These are phyloP conservation scores for Dryobotodes eremita DNA, from an alignment of 2,888 invertebrate genomes.

Conservation along the genomic window DNA sequence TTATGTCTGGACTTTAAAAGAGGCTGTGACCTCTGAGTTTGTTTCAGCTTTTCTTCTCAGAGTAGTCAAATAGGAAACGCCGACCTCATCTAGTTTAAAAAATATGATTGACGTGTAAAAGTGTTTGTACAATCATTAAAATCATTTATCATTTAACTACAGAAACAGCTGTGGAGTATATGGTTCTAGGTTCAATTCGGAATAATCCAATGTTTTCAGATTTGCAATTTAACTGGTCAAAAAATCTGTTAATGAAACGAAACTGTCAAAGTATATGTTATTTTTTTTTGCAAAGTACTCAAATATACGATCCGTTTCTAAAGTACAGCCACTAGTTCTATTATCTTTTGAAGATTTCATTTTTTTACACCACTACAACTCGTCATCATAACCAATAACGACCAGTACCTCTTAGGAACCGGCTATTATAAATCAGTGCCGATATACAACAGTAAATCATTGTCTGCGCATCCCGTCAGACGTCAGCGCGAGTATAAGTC, in stretches of 20 bases:
- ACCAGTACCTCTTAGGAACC: neutral
- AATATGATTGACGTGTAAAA: too few relatives aligned
- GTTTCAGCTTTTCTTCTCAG: too few relatives aligned
- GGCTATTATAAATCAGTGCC: slow-evolving; percentile 33
- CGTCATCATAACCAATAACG: neutral
- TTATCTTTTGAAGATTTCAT: neutral
- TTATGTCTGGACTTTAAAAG: too few relatives aligned
- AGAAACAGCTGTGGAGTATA: neutral
- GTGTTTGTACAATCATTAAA: too few relatives aligned
- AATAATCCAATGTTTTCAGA: neutral
- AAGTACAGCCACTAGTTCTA: neutral
- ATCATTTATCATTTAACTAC: neutral
- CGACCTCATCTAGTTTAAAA: too few relatives aligned
- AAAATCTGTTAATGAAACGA: neutral
- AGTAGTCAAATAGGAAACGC: too few relatives aligned
- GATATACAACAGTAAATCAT: slow-evolving; percentile 53
- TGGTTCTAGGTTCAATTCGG: neutral
- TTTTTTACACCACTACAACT: neutral
- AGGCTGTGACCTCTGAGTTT: too few relatives aligned
- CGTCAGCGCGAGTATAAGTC: slow-evolving; percentile 32
- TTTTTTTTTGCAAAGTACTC: neutral
- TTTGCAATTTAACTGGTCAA: neutral
- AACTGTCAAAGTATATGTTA: neutral
- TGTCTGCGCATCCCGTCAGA: slow-evolving; percentile 25
- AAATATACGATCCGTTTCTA: neutral